Evolutionary conservation across 2,888 invertebrate genomes (phyloP).

Genomic region (Brassicogethes aeneus): DNA sequence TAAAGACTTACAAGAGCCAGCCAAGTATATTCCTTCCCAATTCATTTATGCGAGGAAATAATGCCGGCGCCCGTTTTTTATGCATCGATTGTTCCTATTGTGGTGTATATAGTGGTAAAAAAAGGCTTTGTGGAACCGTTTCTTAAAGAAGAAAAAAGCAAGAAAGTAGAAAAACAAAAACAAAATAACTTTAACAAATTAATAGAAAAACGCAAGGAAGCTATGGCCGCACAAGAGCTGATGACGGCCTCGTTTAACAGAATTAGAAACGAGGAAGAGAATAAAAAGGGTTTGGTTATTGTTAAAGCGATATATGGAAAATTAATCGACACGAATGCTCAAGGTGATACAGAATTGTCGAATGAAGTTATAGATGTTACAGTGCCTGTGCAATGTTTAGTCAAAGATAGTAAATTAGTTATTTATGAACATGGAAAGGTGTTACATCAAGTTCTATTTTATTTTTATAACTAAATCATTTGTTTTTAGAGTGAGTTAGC

Average conservation of each 20-base stretch:
- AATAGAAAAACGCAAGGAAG: slow-evolving; percentile 73
- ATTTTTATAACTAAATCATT: no score
- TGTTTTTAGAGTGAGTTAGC: slow-evolving; percentile 78
- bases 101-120: slow-evolving; percentile 74
- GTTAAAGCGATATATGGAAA: slow-evolving; percentile 75
- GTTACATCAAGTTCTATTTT: slow-evolving; percentile 17
- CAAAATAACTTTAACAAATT: slow-evolving; percentile 72
- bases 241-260: slow-evolving; percentile 88
- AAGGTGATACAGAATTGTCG: slow-evolving; percentile 23
- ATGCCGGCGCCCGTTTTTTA: slow-evolving; percentile 88
- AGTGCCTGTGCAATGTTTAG: slow-evolving; percentile 88
- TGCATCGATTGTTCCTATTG: slow-evolving; percentile 79
- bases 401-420: slow-evolving; percentile 81
- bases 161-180: slow-evolving; percentile 73
- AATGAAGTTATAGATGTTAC: slow-evolving; percentile 80
- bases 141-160: slow-evolving; percentile 63
- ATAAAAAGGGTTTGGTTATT: slow-evolving; percentile 77
- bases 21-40: slow-evolving; percentile 82
- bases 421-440: slow-evolving; percentile 84
- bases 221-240: slow-evolving; percentile 75
- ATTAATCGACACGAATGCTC: slow-evolving; percentile 34
- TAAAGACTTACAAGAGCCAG: slow-evolving; percentile 73
- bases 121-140: slow-evolving; percentile 81
- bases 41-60: slow-evolving; percentile 84
- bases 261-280: slow-evolving; percentile 71